phyloP scores from a whole-genome alignment of 2,888 invertebrate species.

The Oscheius sp. region DNA sequence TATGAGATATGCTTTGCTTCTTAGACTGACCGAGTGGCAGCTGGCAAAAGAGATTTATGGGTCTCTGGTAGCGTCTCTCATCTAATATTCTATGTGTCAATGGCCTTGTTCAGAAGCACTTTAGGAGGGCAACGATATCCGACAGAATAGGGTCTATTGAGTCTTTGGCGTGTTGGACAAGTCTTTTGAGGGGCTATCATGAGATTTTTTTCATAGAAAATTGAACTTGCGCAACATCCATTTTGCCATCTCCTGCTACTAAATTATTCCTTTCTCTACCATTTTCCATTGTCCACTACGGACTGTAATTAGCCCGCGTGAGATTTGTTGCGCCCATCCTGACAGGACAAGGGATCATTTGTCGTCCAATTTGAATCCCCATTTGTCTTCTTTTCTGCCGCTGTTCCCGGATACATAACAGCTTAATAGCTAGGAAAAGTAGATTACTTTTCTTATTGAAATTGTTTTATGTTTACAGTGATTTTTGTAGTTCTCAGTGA shows the following conservation, averaged over 20 bases:
- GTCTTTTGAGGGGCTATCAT: not conserved
- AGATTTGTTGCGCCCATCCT: slow-evolving; percentile 18
- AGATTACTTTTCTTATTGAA: not conserved
- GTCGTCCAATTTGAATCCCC: slow-evolving; percentile 8
- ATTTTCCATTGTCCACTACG: slow-evolving; percentile 3
- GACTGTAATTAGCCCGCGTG: slow-evolving; percentile 19
- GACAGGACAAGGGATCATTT: slow-evolving; percentile 12
- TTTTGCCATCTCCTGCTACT: not conserved
- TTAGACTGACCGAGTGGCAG: slow-evolving; percentile 16
- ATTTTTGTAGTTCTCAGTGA: slow-evolving; percentile 2
- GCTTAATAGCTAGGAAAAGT: not conserved
- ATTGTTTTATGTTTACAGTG: slow-evolving; percentile 8
- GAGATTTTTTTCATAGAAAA: not conserved
- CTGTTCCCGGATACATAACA: not conserved
- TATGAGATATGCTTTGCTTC: too few species aligned
- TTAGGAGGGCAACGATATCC: slow-evolving; percentile 11
- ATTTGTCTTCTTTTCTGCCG: slow-evolving; percentile 13
- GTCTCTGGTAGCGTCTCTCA: slow-evolving; percentile 9
- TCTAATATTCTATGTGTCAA: slow-evolving; percentile 23
- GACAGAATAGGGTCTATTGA: not conserved
- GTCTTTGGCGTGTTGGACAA: too few species aligned
- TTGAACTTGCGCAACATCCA: too few species aligned
- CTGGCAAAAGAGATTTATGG: slow-evolving; percentile 23
- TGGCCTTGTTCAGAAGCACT: slow-evolving; percentile 9
- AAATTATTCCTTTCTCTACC: slow-evolving; percentile 8